Evolutionary conservation across 2,888 invertebrate genomes (phyloP).

Genomic region (Agonopterix heracliana): DNA sequence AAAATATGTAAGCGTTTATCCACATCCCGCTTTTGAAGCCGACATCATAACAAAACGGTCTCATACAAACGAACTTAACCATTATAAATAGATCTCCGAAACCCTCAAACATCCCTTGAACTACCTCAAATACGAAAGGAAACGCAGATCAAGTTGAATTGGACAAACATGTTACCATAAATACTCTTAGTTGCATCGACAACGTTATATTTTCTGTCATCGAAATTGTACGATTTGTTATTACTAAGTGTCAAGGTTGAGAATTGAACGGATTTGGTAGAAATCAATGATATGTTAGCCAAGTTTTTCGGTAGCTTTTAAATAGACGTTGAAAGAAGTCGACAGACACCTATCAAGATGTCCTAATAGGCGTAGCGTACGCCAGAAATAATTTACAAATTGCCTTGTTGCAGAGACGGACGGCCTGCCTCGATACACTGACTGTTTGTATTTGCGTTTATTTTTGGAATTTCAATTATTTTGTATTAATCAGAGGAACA

Average conservation of each 20-base stretch:
- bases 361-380: constrained; percentile 69
- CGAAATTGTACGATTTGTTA: constrained; percentile 14
- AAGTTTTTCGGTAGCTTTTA: constrained; percentile 53
- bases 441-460: constrained; percentile 3
- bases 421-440: constrained; percentile 5
- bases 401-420: constrained; percentile 36
- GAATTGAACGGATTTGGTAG: constrained; percentile 16
- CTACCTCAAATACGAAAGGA: not conserved
- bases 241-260: constrained; percentile 23
- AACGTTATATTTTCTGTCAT: constrained; percentile 22
- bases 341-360: constrained; percentile 71
- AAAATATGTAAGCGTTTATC: constrained; percentile 62
- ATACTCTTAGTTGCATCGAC: constrained; percentile 45
- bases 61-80: constrained; percentile 20
- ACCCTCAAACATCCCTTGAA: constrained; percentile 4
- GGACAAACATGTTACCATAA: constrained; percentile 47
- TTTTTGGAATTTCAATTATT: constrained; percentile 8
- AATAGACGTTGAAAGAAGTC: constrained; percentile 73
- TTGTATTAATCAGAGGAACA: constrained; percentile 4
- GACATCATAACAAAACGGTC: constrained; percentile 52
- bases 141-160: constrained; percentile 31
- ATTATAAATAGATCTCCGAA: constrained; percentile 23
- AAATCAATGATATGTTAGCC: constrained; percentile 6
- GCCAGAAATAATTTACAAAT: constrained; percentile 73
- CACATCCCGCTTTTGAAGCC: constrained; percentile 40